These are phyloP conservation scores for Tillus elongatus DNA, from an alignment of 2,888 invertebrate genomes.

Conservation along the genomic window DNA sequence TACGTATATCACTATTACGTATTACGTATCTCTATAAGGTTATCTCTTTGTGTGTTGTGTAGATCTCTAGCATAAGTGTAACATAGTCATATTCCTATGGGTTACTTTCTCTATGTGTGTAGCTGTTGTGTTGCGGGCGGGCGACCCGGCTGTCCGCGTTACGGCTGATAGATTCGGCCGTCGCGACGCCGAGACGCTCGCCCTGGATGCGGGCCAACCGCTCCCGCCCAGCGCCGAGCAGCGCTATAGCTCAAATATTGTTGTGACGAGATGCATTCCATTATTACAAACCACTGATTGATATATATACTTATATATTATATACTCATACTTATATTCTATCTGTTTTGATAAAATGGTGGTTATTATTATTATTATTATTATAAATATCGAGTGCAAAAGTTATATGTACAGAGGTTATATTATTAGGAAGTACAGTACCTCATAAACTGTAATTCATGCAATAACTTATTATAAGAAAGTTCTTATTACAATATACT, in stretches of 20 bases:
- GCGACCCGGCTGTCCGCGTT: constrained; percentile 26
- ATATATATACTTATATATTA: constrained; percentile 35
- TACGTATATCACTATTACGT: constrained; percentile 27
- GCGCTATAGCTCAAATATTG: constrained; percentile 45
- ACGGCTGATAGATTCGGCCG: neutral
- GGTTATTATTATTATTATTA: constrained; percentile 36
- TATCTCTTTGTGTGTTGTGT: constrained; percentile 45
- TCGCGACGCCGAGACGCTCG: constrained; percentile 28
- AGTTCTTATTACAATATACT: constrained; percentile 44
- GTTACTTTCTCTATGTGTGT: constrained; percentile 43
- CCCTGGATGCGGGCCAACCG: constrained; percentile 31
- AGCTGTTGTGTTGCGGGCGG: constrained; percentile 42
- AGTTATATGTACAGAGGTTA: constrained; percentile 46
- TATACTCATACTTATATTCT: constrained; percentile 41
- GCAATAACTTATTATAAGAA: constrained; percentile 47
- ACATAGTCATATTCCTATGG: constrained; percentile 40
- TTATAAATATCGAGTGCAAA: constrained; percentile 39
- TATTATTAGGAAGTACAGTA: constrained; percentile 46
- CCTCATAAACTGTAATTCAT: constrained; percentile 47
- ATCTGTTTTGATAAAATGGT: constrained; percentile 37
- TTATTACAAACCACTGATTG: constrained; percentile 40
- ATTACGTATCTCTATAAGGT: constrained; percentile 38
- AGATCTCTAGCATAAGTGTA: constrained; percentile 42
- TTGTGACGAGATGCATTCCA: constrained; percentile 46
- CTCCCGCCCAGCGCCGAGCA: constrained; percentile 32